A percentile compares a stretch with the other conserved stretches of the same genome.
Conservation (phyloP, 2,797 vertebrate genomes). For the Microchirus variegatus region DNA sequence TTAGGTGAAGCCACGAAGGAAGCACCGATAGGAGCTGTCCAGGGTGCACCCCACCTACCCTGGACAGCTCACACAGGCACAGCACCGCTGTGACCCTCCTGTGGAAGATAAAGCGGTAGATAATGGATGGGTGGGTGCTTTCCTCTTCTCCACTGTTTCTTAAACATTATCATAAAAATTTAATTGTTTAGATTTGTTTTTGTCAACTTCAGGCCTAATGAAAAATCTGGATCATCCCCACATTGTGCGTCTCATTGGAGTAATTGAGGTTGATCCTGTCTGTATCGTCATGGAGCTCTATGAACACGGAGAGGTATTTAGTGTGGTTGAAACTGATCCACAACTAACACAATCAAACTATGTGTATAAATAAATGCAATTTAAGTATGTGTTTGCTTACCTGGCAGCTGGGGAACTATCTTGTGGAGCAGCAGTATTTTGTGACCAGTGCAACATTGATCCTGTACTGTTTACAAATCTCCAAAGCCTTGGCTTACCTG, state of each 20-base stretch:
- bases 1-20: too few species aligned
- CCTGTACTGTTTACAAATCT: constrained; percentile 89
- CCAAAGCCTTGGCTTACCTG: constrained; percentile 93
- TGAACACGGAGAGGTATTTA: constrained; percentile 88
- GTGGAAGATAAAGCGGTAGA: too few species aligned
- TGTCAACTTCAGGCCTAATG: constrained; percentile 86
- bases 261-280: constrained; percentile 89
- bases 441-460: constrained; percentile 80
- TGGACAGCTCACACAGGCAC: too few species aligned
- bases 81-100: too few species aligned
- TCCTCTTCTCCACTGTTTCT: too few species aligned
- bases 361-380: not conserved
- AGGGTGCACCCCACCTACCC: too few species aligned
- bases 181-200: not conserved
- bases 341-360: too few species aligned
- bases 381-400: not conserved
- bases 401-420: constrained; percentile 88
- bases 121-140: too few species aligned
- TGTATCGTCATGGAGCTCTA: constrained; percentile 98
- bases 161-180: too few species aligned
- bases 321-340: too few species aligned
- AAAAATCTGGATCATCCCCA: constrained; percentile 91
- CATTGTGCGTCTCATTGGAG: constrained; percentile 91
- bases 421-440: constrained; percentile 82
- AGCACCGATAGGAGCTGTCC: too few species aligned